These are phyloP conservation scores for Erebia epiphron DNA, from an alignment of 2,888 invertebrate species.

Conservation along the genomic window DNA sequence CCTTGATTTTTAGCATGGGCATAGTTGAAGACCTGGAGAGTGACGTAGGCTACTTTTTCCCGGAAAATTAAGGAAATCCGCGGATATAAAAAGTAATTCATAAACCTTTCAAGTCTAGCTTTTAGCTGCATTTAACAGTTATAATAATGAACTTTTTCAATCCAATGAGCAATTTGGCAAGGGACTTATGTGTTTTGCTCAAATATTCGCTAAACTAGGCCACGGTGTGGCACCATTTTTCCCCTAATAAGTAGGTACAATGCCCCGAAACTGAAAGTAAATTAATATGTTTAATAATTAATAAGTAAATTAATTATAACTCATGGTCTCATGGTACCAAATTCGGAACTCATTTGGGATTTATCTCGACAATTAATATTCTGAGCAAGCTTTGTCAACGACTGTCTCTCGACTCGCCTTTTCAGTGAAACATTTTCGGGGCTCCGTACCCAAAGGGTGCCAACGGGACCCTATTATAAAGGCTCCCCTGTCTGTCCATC, in stretches of 20 bases:
- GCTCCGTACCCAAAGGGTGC: too few relatives aligned
- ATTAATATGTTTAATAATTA: too few relatives aligned
- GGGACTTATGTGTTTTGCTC: conserved; percentile 6
- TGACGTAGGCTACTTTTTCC: too few relatives aligned
- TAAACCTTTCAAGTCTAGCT: too few relatives aligned
- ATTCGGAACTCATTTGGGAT: conserved; percentile 13
- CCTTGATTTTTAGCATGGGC: too few relatives aligned
- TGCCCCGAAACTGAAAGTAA: conserved; percentile 19
- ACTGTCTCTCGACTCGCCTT: background rate
- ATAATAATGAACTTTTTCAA: background rate
- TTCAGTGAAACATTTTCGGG: background rate
- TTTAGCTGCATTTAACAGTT: too few relatives aligned
- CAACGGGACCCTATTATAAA: too few relatives aligned
- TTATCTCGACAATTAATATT: conserved; percentile 12
- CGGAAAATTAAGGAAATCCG: too few relatives aligned
- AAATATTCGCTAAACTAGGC: conserved; percentile 29
- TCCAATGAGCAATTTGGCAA: conserved; percentile 14
- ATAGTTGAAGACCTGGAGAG: too few relatives aligned
- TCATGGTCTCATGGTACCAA: conserved; percentile 3
- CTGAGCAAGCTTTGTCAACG: conserved; percentile 1
- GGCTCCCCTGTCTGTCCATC: too few relatives aligned
- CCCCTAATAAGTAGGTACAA: conserved; percentile 10
- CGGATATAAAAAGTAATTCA: too few relatives aligned
- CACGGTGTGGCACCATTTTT: conserved; percentile 27
- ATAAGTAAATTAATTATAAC: conserved; percentile 30